phyloP scores from a whole-genome alignment of 2,888 invertebrate genomes.

The Malachius bipustulatus region DNA sequence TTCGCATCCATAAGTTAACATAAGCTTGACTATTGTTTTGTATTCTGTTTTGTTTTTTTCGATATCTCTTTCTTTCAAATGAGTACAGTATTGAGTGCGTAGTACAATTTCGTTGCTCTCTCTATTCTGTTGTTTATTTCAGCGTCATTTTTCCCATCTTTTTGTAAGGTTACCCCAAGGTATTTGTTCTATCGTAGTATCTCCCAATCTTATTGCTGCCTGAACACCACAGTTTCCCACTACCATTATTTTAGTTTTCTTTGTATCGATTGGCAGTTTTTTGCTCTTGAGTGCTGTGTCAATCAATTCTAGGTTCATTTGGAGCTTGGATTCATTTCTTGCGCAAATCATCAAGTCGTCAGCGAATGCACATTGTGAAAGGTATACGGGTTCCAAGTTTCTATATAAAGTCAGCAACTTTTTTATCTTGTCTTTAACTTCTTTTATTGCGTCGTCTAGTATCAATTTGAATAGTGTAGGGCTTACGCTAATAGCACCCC shows the following conservation, averaged over 20 bases:
- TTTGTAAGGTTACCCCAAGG: background rate
- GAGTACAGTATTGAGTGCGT: background rate
- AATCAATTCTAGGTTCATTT: background rate
- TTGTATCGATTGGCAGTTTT: background rate
- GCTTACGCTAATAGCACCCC: slow-evolving; percentile 1
- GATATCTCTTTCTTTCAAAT: background rate
- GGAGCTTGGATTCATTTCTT: background rate
- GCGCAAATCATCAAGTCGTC: background rate
- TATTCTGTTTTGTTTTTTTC: background rate
- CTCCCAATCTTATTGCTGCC: background rate
- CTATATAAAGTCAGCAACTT: background rate
- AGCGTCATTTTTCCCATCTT: slow-evolving; percentile 1
- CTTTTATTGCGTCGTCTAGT: slow-evolving; percentile 3
- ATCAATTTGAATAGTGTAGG: background rate
- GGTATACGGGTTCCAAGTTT: slow-evolving; percentile 1
- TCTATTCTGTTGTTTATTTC: background rate
- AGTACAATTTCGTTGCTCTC: background rate
- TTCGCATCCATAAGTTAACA: no score
- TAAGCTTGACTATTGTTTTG: no score
- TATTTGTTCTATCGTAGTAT: background rate
- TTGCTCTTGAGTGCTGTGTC: background rate
- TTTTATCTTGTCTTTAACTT: background rate
- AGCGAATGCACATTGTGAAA: no score
- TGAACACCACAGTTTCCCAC: background rate
- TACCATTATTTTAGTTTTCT: background rate